A percentile compares a stretch with the other conserved stretches of the same genome.
Evolutionary conservation across 2,797 vertebrate genomes (phyloP).

Genomic region (Scyliorhinus canicula): DNA sequence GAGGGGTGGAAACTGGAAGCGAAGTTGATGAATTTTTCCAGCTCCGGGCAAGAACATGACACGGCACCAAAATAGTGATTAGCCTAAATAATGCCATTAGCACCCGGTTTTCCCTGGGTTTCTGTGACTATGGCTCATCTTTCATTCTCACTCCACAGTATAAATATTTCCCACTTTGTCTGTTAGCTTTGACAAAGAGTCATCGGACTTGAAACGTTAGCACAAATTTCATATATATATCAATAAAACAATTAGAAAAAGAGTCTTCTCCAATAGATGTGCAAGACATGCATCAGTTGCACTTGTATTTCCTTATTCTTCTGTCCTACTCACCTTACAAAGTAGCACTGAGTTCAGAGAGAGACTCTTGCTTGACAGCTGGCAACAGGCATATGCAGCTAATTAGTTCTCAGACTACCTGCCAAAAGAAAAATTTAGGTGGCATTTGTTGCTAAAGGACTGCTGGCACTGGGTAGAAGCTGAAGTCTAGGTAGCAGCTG

Average conservation of each 20-base stretch:
- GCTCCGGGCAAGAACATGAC: too few relatives aligned
- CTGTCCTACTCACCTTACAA: not conserved
- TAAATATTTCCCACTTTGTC: too few relatives aligned
- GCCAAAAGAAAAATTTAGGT: conserved; percentile 32
- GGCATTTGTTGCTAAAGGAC: conserved; percentile 1
- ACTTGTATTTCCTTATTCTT: not conserved
- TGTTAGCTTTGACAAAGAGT: too few relatives aligned
- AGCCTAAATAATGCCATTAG: too few relatives aligned
- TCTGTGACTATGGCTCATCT: too few relatives aligned
- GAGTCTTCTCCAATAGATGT: not conserved
- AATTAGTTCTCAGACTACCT: conserved; percentile 14
- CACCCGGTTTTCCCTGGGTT: too few relatives aligned
- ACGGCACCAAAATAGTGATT: too few relatives aligned
- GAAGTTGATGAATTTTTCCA: too few relatives aligned
- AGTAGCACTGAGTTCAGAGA: not conserved
- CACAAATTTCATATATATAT: too few relatives aligned
- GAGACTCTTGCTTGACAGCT: not conserved
- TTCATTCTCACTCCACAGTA: too few relatives aligned
- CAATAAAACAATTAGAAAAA: not conserved
- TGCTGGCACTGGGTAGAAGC: not conserved
- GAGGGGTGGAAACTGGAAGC: too few relatives aligned
- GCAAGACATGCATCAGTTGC: not conserved
- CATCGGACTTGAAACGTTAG: too few relatives aligned
- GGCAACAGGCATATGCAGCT: conserved; percentile 26
- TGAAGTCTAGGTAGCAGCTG: not conserved